These are phyloP conservation scores for Pandemis cinnamomeana DNA, from an alignment of 2,888 invertebrate genomes.

Conservation along the genomic window DNA sequence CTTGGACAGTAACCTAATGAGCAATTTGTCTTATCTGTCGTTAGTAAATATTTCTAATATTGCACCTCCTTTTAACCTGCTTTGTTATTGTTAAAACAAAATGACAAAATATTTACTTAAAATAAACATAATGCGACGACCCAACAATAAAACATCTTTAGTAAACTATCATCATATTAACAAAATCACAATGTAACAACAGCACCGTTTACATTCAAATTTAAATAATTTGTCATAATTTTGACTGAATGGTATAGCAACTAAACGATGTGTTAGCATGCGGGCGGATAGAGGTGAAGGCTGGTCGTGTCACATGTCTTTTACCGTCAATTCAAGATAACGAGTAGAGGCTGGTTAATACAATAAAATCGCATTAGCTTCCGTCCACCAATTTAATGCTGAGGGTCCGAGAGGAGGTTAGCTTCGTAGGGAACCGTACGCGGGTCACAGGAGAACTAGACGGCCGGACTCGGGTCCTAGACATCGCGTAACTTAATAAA, in stretches of 20 bases:
- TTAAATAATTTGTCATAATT: slow-evolving; percentile 32
- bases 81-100: not conserved
- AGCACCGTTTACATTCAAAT: slow-evolving; percentile 8
- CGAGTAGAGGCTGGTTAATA: slow-evolving; percentile 58
- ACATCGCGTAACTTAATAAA: not conserved
- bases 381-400: slow-evolving; percentile 60
- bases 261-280: slow-evolving; percentile 45
- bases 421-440: slow-evolving; percentile 39
- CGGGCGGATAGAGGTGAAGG: slow-evolving; percentile 58
- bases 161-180: slow-evolving; percentile 18
- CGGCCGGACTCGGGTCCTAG: not conserved
- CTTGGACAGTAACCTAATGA: not conserved
- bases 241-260: slow-evolving; percentile 37
- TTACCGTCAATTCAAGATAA: slow-evolving; percentile 56
- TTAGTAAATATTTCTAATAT: not conserved
- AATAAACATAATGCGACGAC: not conserved
- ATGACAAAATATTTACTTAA: not conserved
- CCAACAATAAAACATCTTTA: not conserved
- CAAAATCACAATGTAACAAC: slow-evolving; percentile 21
- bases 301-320: slow-evolving; percentile 53
- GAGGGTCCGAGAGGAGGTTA: slow-evolving; percentile 52
- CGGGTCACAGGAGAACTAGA: not conserved
- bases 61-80: not conserved
- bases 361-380: slow-evolving; percentile 59
- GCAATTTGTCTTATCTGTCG: not conserved